Conservation (phyloP, 2,113 vertebrate species). For the Bungarus multicinctus region DNA sequence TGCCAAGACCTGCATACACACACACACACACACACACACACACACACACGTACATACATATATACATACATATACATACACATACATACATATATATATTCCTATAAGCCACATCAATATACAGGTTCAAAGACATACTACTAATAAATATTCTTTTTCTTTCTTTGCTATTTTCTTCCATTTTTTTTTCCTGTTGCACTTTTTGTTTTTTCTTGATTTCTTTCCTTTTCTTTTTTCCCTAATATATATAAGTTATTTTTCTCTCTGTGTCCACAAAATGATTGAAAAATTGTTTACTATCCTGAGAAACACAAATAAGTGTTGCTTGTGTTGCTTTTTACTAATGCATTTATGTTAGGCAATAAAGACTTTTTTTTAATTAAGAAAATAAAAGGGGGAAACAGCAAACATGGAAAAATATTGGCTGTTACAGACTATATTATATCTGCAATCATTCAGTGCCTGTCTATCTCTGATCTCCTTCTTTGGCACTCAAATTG, state of each 20-base stretch:
- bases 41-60: too few species aligned
- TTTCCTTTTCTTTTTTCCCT: neutral
- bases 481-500: neutral
- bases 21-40: too few species aligned
- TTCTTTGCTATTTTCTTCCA: too few species aligned
- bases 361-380: neutral
- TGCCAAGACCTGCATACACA: too few species aligned
- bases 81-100: too few species aligned
- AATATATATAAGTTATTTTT: neutral
- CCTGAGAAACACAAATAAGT: slow-evolving; percentile 23
- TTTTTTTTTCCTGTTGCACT: neutral
- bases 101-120: too few species aligned
- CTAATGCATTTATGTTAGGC: slow-evolving; percentile 6
- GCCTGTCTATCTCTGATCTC: neutral
- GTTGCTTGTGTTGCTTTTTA: slow-evolving; percentile 25
- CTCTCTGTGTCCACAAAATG: neutral
- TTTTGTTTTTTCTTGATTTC: neutral
- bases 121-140: too few species aligned
- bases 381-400: neutral
- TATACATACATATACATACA: too few species aligned
- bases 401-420: neutral
- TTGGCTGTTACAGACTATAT: neutral
- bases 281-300: neutral
- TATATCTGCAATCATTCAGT: neutral
- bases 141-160: too few species aligned